Evolutionary conservation across 2,113 vertebrate genomes (phyloP).

Genomic region (Oxyura jamaicensis): DNA sequence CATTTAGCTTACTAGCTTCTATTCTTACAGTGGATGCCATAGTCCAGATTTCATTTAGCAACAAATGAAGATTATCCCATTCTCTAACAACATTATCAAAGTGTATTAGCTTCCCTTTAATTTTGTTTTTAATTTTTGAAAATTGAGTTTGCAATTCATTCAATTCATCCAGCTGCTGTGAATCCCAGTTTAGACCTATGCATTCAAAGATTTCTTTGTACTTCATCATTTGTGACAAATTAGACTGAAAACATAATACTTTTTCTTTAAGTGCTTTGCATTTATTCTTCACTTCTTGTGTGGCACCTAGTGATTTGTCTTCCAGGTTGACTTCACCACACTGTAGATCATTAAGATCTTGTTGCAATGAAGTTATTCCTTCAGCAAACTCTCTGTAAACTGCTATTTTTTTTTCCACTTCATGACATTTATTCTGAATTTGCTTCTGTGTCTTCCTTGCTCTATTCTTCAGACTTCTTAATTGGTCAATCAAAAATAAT

Average conservation of each 20-base stretch:
- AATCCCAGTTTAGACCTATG: constrained; percentile 70
- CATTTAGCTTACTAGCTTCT: constrained; percentile 68
- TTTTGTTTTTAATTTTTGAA: constrained; percentile 60
- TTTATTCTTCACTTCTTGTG: constrained; percentile 26
- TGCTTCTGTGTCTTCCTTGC: constrained; percentile 73
- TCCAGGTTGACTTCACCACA: constrained; percentile 8
- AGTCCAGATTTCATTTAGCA: constrained; percentile 77
- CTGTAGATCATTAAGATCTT: constrained; percentile 72
- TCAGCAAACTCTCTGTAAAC: constrained; percentile 72
- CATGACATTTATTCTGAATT: constrained; percentile 75
- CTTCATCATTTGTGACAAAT: constrained; percentile 54
- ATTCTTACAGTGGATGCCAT: constrained; percentile 72
- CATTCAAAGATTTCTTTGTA: constrained; percentile 74
- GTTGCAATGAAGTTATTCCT: constrained; percentile 71
- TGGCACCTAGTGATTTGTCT: neutral
- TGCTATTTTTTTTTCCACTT: constrained; percentile 74
- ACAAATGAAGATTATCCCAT: constrained; percentile 74
- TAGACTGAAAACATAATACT: constrained; percentile 30
- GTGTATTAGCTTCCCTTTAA: constrained; percentile 72
- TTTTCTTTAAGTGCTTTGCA: constrained; percentile 45
- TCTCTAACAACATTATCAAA: constrained; percentile 70
- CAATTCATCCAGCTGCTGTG: constrained; percentile 55
- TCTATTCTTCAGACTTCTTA: constrained; percentile 81
- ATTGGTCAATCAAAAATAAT: constrained; percentile 80
- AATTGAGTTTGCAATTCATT: constrained; percentile 65